phyloP scores from a whole-genome alignment of 2,888 invertebrate genomes.

The Pristionchus mayeri region DNA sequence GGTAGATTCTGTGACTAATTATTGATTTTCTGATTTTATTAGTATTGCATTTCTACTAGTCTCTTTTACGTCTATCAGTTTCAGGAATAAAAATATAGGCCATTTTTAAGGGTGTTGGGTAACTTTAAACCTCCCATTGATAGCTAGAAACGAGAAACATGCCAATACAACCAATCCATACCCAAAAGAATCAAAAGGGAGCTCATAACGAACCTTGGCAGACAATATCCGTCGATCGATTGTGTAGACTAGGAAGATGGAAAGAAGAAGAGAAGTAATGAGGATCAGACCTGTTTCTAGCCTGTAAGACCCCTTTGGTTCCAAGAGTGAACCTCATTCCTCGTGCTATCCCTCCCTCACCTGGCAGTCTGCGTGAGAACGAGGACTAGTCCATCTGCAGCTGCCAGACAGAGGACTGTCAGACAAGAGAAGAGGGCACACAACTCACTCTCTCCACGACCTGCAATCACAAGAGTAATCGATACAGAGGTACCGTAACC shows the following conservation, averaged over 20 bases:
- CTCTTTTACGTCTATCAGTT: too few relatives aligned
- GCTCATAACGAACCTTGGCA: neutral
- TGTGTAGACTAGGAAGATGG: neutral
- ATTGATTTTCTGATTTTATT: too few relatives aligned
- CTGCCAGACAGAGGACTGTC: neutral
- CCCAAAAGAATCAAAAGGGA: neutral
- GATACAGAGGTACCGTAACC: neutral
- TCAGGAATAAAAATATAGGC: too few relatives aligned
- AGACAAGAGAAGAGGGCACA: slow-evolving; percentile 35
- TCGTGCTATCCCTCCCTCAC: neutral
- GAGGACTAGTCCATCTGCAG: slow-evolving; percentile 23
- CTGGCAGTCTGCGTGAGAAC: slow-evolving; percentile 38
- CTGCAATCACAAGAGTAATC: neutral
- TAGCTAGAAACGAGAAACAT: too few relatives aligned
- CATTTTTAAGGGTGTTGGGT: too few relatives aligned
- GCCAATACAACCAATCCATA: too few relatives aligned
- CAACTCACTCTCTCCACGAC: slow-evolving; percentile 40
- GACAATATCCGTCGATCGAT: slow-evolving; percentile 17
- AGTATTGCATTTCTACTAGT: too few relatives aligned
- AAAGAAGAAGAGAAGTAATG: slow-evolving; percentile 8
- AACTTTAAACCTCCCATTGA: too few relatives aligned
- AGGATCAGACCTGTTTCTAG: slow-evolving; percentile 45
- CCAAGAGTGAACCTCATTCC: too few relatives aligned
- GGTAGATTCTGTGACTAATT: too few relatives aligned
- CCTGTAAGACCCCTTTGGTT: neutral